Base-by-base conservation (phyloP, 2,888 invertebrate species). In the Hydraecia micacea region DNA sequence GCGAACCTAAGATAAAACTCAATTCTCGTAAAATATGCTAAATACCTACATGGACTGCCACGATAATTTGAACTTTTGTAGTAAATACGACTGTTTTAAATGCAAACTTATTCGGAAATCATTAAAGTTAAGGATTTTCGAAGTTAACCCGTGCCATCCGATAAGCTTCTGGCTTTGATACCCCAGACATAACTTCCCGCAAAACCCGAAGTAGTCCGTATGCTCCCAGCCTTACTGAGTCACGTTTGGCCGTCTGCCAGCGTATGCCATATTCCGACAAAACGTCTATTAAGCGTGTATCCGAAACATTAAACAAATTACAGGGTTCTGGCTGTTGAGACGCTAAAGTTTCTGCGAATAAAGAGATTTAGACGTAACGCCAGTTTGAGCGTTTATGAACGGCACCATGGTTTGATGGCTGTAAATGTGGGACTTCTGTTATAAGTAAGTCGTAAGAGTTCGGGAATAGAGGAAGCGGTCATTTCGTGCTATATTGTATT, bases 241-340 rank as follows among this genome's bases (percentile, higher is more conserved):
- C 86, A 85, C 71, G 39, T 74, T 83, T 89, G 90, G 90, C 86
- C 25, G 72, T 58, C 46, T 62, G 89, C 90, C 89, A 90, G 76
- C 60, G 9, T 62, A 78, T 80, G 84, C 84, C 83, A 80, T 86
- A 86, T 84, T 85, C 85, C 84, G 79, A 85, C 87, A 83, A 86
- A 84, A 81, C 80, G 83, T 80, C 84, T 80, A 72, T 85, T 66
- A 77, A 74, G 76, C 86, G 86, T 85, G 63, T 80, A 73, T 79
- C 78, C 86, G 77, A 88, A 83, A 83, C 86, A 79, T 80, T 86
- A 87, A 75, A 80, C 78, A 87, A 88, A 78, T 79, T 80, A 87
- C 71, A 60, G 65, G 65, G 75, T 76, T 75, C 75, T 75, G 76
- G 67, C 52, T 79, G 77, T 86, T 84, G 70, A 71, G 70, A 77